Evolutionary conservation across 2,888 invertebrate genomes (phyloP).

Genomic region (Ashinkailepas kermadecensis): DNA sequence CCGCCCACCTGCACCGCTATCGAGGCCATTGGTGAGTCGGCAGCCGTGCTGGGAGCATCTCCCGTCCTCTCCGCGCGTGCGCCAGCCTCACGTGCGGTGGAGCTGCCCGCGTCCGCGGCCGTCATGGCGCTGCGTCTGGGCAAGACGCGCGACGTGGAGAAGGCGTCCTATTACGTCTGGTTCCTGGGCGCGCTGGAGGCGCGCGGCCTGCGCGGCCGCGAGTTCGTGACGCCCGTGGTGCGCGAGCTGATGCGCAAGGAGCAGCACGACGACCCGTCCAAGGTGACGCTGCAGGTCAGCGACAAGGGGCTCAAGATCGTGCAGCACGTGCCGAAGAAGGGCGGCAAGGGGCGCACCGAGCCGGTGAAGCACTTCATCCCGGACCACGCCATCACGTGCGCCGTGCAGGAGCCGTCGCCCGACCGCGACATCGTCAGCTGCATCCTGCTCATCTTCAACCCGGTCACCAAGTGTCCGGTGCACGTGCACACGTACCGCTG

Average conservation of each 20-base stretch:
- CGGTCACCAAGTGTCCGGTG: conserved; percentile 85
- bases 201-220: conserved; percentile 73
- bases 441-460: conserved; percentile 86
- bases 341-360: conserved; percentile 41
- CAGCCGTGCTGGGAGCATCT: neutral
- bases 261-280: conserved; percentile 74
- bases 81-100: neutral
- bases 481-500: conserved; percentile 81
- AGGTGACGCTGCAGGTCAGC: conserved; percentile 83
- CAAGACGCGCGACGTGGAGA: conserved; percentile 30
- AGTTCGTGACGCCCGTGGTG: conserved; percentile 74
- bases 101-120: neutral
- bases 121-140: conserved; percentile 1
- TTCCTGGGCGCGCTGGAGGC: conserved; percentile 92
- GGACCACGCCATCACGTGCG: conserved; percentile 85
- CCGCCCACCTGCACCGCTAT: neutral
- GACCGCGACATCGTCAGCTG: conserved; percentile 85
- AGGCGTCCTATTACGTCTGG: conserved; percentile 48
- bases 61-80: neutral
- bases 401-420: conserved; percentile 59
- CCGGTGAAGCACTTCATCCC: conserved; percentile 89
- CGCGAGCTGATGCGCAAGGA: conserved; percentile 75
- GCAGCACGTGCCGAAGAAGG: conserved; percentile 57
- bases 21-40: neutral
- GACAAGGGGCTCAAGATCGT: conserved; percentile 91